A percentile compares a stretch with the other conserved stretches of the same genome.
Evolutionary conservation across 1,140 invertebrate genomes (phyloP).

Genomic region (Anastrepha ludens): DNA sequence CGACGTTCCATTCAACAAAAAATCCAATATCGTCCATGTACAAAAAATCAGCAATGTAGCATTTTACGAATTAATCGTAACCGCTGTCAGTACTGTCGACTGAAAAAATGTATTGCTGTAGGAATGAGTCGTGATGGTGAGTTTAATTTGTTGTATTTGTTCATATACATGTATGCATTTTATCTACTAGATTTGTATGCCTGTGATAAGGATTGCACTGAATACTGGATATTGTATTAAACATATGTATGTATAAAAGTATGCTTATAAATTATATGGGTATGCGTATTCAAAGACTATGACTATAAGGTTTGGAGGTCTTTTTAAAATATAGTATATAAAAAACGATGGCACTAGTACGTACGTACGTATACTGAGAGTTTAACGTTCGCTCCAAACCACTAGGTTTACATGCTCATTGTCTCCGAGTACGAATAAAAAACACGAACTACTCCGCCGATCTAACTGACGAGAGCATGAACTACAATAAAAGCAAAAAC

Average conservation of each 20-base stretch:
- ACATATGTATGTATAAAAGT: background rate
- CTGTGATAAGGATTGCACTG: background rate
- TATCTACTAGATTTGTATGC: background rate
- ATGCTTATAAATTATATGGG: background rate
- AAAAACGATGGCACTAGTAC: background rate
- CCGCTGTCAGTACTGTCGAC: constrained; percentile 96
- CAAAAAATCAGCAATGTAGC: constrained; percentile 97
- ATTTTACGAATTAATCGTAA: constrained; percentile 97
- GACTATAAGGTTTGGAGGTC: background rate
- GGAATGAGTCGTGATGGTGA: constrained; percentile 91
- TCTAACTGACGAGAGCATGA: background rate
- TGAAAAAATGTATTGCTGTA: constrained; percentile 98
- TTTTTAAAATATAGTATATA: background rate
- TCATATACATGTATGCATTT: background rate
- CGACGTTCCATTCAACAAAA: constrained; percentile 96
- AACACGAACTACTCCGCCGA: background rate
- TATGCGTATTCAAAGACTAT: too few relatives aligned
- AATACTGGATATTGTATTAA: too few relatives aligned
- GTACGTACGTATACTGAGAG: background rate
- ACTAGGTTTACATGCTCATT: constrained; percentile 6
- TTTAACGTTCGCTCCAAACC: background rate
- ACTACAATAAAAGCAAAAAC: background rate
- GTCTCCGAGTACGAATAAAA: background rate
- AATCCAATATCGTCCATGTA: constrained; percentile 97
- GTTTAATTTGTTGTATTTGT: constrained; percentile 9